Evolutionary conservation across 2,888 invertebrate species (phyloP).

Genomic region (Halocaridina rubra): DNA sequence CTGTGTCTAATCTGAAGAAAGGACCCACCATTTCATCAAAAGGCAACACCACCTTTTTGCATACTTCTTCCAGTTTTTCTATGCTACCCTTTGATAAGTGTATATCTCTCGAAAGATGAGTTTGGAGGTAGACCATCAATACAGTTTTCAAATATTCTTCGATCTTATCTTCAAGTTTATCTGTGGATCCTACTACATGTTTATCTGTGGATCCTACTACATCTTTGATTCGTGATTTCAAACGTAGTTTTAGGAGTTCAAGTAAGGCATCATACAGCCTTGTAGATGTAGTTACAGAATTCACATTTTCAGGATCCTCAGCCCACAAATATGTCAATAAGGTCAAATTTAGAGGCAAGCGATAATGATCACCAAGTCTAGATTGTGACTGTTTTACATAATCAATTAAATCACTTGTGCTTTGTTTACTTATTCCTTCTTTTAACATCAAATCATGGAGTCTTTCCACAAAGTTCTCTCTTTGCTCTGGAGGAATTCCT

Average conservation of each 20-base stretch:
- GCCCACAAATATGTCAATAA: background rate
- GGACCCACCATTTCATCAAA: background rate
- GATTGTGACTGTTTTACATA: background rate
- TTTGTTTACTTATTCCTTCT: background rate
- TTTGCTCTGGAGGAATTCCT: background rate
- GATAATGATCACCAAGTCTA: background rate
- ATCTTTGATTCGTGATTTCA: background rate
- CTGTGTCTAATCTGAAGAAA: background rate
- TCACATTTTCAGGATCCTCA: background rate
- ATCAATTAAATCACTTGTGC: background rate
- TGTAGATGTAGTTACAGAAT: background rate
- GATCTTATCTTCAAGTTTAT: background rate
- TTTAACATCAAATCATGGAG: background rate
- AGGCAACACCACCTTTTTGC: background rate
- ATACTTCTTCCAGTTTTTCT: background rate
- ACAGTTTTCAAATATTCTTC: too few species aligned
- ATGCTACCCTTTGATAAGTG: background rate
- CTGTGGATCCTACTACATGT: background rate
- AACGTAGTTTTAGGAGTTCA: background rate
- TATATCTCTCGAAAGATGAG: background rate
- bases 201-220: background rate
- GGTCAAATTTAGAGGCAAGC: background rate
- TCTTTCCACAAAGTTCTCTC: background rate
- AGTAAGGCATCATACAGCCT: background rate
- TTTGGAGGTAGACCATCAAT: background rate